phyloP scores from a whole-genome alignment of 2,113 vertebrate genomes.

The Ictidomys tridecemlineatus region DNA sequence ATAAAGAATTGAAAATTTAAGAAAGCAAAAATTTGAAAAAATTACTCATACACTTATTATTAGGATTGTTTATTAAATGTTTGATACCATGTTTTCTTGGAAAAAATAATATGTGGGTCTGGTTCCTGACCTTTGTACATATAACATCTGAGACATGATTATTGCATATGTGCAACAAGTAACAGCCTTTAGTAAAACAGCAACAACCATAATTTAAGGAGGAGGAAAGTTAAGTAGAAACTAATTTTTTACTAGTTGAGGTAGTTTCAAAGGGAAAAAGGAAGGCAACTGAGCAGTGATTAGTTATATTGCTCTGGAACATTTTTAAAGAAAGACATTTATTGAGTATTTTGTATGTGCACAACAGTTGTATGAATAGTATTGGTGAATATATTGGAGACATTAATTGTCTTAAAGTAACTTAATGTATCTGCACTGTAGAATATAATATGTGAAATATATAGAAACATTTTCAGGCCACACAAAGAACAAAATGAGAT shows the following conservation, averaged over 20 bases:
- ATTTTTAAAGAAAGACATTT: conserved; percentile 44
- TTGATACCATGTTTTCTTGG: neutral
- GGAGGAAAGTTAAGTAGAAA: conserved; percentile 21
- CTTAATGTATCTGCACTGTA: neutral
- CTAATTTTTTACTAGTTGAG: neutral
- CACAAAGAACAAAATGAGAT: neutral
- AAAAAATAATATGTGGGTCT: neutral
- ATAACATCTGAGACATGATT: neutral
- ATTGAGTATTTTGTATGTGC: neutral
- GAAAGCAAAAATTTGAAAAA: conserved; percentile 4
- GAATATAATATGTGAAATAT: conserved; percentile 23
- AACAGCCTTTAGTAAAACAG: conserved; percentile 7
- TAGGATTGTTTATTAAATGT: conserved; percentile 37
- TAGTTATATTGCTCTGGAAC: neutral
- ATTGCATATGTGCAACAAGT: neutral
- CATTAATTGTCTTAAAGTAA: neutral
- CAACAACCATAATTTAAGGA: neutral
- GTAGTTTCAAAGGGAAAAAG: conserved; percentile 8
- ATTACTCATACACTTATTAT: neutral
- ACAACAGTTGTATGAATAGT: neutral
- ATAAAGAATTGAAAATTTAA: conserved; percentile 55
- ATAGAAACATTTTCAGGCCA: neutral
- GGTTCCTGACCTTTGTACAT: neutral
- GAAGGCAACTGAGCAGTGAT: neutral
- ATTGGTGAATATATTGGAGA: conserved; percentile 34